Evolutionary conservation across 1,140 invertebrate genomes (phyloP).

Genomic region (Heterodera schachtii): DNA sequence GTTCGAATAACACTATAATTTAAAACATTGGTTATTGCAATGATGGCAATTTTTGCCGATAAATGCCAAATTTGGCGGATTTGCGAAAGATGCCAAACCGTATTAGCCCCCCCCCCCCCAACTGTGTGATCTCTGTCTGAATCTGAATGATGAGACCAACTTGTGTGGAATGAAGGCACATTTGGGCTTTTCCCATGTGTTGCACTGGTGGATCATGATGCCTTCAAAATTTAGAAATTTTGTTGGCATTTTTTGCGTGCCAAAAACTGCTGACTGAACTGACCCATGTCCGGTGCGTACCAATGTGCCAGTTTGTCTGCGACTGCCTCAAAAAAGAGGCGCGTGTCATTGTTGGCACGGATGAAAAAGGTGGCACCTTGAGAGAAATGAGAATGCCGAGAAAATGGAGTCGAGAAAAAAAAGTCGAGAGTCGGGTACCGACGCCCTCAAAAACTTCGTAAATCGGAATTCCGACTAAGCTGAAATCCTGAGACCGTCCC

Average conservation of each 20-base stretch:
- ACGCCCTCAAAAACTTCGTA: no score
- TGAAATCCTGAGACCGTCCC: no score
- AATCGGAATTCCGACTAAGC: no score
- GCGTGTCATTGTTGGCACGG: slow-evolving; percentile 61
- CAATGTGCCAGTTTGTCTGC: slow-evolving; percentile 59
- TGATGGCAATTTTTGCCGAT: no score
- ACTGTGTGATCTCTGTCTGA: no score
- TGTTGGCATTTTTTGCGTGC: not conserved
- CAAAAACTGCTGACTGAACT: not conserved
- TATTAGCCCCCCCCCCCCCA: no score
- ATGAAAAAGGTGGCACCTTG: slow-evolving; percentile 64
- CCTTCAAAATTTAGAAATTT: slow-evolving; percentile 9
- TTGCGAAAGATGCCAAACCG: no score
- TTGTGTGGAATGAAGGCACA: slow-evolving; percentile 62
- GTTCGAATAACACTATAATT: no score
- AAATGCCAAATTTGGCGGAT: no score
- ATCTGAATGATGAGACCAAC: slow-evolving; percentile 13
- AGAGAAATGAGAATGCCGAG: slow-evolving; percentile 10
- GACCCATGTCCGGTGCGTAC: slow-evolving; percentile 62
- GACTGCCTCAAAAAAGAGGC: slow-evolving; percentile 60
- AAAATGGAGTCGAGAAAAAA: no score
- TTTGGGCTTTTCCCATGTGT: slow-evolving; percentile 57
- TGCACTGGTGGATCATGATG: slow-evolving; percentile 65
- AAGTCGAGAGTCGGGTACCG: no score
- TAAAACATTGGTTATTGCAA: no score